A percentile compares a stretch with the other conserved stretches of the same genome.
Evolutionary conservation across 1,140 invertebrate genomes (phyloP).

Genomic region (Lepidostoma basale): DNA sequence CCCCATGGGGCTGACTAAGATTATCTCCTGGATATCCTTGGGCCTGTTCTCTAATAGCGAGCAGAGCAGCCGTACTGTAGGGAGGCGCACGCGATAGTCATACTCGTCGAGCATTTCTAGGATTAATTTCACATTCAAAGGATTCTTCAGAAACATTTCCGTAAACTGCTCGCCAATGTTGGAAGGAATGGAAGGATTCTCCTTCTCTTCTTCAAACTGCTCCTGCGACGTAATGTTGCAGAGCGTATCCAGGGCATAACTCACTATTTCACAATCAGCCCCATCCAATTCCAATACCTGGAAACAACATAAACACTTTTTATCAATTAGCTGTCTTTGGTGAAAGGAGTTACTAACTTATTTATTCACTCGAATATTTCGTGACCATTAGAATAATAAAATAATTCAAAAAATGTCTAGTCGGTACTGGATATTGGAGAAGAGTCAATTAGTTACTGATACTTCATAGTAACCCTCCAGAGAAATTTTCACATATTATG

Average conservation of each 20-base stretch:
- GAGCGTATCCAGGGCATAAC: constrained; percentile 89
- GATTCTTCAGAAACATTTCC: constrained; percentile 96
- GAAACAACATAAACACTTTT: constrained; percentile 34
- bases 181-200: constrained; percentile 64
- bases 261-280: constrained; percentile 89
- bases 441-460: too few species aligned
- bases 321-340: neutral
- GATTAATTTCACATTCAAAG: constrained; percentile 84
- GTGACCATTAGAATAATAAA: too few species aligned
- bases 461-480: too few species aligned
- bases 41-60: constrained; percentile 81
- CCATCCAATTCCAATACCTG: constrained; percentile 79
- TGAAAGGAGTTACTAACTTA: too few species aligned
- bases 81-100: constrained; percentile 88
- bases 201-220: constrained; percentile 81
- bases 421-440: too few species aligned
- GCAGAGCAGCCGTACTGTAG: constrained; percentile 84
- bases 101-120: constrained; percentile 93
- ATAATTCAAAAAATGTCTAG: too few species aligned
- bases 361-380: too few species aligned
- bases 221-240: constrained; percentile 89
- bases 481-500: too few species aligned
- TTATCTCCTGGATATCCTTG: constrained; percentile 94
- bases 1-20: constrained; percentile 95
- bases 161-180: constrained; percentile 93